A percentile compares a stretch with the other conserved stretches of the same genome.
Evolutionary conservation across 2,797 vertebrate genomes (phyloP).

Genomic region (Margarornis squamiger): DNA sequence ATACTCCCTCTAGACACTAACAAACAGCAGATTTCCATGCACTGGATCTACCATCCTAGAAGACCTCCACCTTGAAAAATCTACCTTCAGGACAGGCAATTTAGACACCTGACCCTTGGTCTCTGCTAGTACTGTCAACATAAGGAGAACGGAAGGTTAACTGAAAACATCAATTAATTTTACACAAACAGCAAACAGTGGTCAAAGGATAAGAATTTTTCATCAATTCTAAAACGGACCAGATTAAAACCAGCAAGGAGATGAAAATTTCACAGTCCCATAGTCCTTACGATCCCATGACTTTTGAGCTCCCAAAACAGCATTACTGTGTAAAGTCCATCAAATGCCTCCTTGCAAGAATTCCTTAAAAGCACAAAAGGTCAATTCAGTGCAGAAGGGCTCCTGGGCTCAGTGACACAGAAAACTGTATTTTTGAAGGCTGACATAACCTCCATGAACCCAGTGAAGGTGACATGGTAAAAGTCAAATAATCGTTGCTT

Average conservation of each 20-base stretch:
- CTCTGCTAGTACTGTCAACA: background rate
- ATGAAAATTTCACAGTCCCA: constrained; percentile 1
- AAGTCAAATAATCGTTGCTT: constrained; percentile 25
- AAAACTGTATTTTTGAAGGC: constrained; percentile 6
- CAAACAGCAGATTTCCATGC: background rate
- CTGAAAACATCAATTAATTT: background rate
- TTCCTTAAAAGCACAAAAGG: constrained; percentile 36
- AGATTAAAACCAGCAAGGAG: background rate
- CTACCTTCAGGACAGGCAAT: background rate
- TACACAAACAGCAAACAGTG: background rate
- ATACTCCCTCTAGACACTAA: background rate
- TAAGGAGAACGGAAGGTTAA: background rate
- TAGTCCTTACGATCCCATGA: background rate
- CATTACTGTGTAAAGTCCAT: constrained; percentile 56
- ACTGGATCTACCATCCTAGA: background rate
- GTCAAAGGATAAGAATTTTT: constrained; percentile 22
- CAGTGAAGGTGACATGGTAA: background rate
- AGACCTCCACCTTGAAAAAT: background rate
- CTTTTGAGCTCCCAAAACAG: constrained; percentile 20
- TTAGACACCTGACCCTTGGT: background rate
- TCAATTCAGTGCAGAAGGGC: background rate
- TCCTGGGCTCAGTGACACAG: background rate
- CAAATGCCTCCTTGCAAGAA: background rate
- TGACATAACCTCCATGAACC: constrained; percentile 13
- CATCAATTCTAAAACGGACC: background rate